These are phyloP conservation scores for Bombus balteatus DNA, from an alignment of 1,140 invertebrate genomes.

Conservation along the genomic window DNA sequence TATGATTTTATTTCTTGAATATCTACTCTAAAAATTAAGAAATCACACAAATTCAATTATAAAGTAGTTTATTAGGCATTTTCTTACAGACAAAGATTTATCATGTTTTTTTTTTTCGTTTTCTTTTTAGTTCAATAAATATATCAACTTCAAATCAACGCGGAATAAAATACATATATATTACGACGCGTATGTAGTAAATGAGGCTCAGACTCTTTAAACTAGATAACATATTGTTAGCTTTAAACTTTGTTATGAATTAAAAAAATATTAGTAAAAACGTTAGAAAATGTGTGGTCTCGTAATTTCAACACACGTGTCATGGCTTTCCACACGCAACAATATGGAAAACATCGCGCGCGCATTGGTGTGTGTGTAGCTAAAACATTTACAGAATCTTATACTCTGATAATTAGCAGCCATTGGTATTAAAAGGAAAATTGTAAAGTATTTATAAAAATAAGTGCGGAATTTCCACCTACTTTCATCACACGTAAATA, in stretches of 20 bases:
- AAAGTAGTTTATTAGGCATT: slow-evolving; percentile 43
- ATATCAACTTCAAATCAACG: slow-evolving; percentile 13
- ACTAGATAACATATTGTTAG: neutral
- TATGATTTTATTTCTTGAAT: neutral
- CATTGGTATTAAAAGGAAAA: neutral
- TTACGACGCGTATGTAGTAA: neutral
- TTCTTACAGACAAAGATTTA: slow-evolving; percentile 1
- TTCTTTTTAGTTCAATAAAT: slow-evolving; percentile 6
- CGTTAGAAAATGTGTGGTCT: slow-evolving; percentile 33
- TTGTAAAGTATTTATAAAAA: neutral
- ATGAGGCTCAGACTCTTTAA: neutral
- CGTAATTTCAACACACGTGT: neutral
- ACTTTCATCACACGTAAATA: neutral
- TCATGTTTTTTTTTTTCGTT: neutral
- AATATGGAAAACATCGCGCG: neutral
- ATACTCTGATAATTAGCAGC: neutral
- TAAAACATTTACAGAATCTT: neutral
- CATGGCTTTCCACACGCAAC: slow-evolving; percentile 1
- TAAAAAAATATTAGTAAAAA: slow-evolving; percentile 36
- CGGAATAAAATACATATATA: neutral
- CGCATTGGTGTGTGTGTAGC: neutral
- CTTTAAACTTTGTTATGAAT: neutral
- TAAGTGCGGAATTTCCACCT: neutral
- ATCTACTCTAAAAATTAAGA: neutral
- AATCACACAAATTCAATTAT: neutral